Evolutionary conservation across 1,140 invertebrate genomes (phyloP).

Genomic region (Aphidius ervi): DNA sequence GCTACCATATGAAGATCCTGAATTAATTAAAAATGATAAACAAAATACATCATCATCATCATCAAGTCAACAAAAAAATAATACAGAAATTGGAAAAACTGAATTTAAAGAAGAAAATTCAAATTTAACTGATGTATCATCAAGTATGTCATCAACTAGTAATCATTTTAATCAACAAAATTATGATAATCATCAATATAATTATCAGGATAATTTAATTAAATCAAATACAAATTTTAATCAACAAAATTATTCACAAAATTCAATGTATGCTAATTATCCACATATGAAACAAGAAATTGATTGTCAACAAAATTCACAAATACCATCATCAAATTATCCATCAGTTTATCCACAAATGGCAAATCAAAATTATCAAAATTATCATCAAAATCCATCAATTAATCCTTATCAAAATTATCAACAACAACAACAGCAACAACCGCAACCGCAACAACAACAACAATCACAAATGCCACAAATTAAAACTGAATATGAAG

Average conservation of each 20-base stretch:
- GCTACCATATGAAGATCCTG: conserved; percentile 63
- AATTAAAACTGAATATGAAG: too few species aligned
- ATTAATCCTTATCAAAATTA: too few species aligned
- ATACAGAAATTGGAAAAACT: conserved; percentile 35
- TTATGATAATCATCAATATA: conserved; percentile 35
- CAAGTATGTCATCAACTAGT: conserved; percentile 34
- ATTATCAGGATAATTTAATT: conserved; percentile 31
- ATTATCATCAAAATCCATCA: too few species aligned
- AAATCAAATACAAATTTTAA: conserved; percentile 26
- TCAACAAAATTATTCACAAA: conserved; percentile 29
- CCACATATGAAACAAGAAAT: conserved; percentile 34
- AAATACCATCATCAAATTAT: too few species aligned
- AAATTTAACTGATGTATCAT: conserved; percentile 33
- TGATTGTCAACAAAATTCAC: conserved; percentile 25
- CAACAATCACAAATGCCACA: too few species aligned
- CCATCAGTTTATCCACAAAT: too few species aligned
- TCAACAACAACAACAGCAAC: too few species aligned
- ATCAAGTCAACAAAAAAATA: conserved; percentile 31
- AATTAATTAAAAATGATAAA: conserved; percentile 22
- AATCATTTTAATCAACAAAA: conserved; percentile 30
- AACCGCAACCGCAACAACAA: too few species aligned
- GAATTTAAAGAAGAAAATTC: conserved; percentile 41
- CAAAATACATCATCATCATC: conserved; percentile 23
- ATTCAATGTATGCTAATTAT: conserved; percentile 33
- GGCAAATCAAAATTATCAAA: too few species aligned